Evolutionary conservation across 2,113 vertebrate species (phyloP), one percentile per base, ranked within the genome.

Genomic region (Centrocercus urophasianus): DNA sequence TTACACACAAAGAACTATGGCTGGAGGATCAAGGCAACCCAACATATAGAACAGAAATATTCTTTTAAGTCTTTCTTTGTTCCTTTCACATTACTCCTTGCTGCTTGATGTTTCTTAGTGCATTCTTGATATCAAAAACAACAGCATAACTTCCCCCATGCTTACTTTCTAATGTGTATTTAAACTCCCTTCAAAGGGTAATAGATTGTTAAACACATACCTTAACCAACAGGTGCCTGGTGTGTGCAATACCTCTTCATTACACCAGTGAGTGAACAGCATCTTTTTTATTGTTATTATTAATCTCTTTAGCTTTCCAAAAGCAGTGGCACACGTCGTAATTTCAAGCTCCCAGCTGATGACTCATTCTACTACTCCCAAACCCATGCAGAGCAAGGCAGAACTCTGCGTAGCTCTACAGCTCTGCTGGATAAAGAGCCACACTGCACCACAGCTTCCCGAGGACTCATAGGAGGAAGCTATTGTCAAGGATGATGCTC

Each of bases 151-250:
- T 91, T 92, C 76, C 73, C 66, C 34, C 24, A 18, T 43, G 54
- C 57, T 83, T 78, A 56, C 54, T 63, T 93, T 66, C 48, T 73
- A 38, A 60, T 13, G 63, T 63, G 57, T 61, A 48, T 93, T 96
- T 92, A 75, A 88, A 94, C 72, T 80, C 63, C 61, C 83, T 89
- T 96, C 86, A 93, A 89, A 90, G 83, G 82, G 76, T 86, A 88
- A 94, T 89, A 69, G 81, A 75, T 69, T 72, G 78, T 73, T 85
- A 85, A 93, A 88, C 2, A 8, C 70, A 77, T 66, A 93, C 85
- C 87, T 94, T 91, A 83, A 57, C 64, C 57, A 86, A 72, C 87
- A 94, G 89, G 89, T 95, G 87, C 79, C 87, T 89, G 90, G 67
- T 82, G 85, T 57, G 61, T 85, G 38, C 78, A 93, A 94, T 66